These are phyloP conservation scores for Heterochromis multidens DNA, from an alignment of 2,113 vertebrate genomes.

Conservation along the genomic window DNA sequence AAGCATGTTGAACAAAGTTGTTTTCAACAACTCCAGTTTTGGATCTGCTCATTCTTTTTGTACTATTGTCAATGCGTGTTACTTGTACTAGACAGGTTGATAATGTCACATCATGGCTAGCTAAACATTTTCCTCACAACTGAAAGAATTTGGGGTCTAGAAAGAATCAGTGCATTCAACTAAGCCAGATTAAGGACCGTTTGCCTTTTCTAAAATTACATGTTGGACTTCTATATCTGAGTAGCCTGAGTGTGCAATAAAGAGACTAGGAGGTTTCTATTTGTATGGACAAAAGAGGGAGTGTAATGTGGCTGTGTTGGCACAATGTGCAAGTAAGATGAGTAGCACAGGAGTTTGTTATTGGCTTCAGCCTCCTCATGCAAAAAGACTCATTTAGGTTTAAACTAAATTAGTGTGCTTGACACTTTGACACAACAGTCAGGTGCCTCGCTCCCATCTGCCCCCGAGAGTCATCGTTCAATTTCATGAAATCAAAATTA, in stretches of 20 bases:
- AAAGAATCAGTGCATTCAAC: background rate
- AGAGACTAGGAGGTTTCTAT: slow-evolving; percentile 15
- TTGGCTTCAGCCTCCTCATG: slow-evolving; percentile 13
- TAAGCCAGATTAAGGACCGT: background rate
- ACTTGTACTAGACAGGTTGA: background rate
- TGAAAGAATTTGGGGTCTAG: background rate
- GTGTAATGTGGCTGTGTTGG: slow-evolving; percentile 41
- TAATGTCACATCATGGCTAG: background rate
- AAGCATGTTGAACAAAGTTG: background rate
- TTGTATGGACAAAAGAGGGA: slow-evolving; percentile 45
- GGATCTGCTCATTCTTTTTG: background rate
- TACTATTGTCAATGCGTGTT: background rate
- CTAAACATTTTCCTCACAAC: background rate
- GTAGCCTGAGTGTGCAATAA: slow-evolving; percentile 33
- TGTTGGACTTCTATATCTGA: slow-evolving; percentile 8
- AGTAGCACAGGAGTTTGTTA: slow-evolving; percentile 2
- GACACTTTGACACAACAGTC: slow-evolving; percentile 50
- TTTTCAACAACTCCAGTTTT: background rate
- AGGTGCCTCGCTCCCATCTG: slow-evolving; percentile 12
- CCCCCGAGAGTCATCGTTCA: slow-evolving; percentile 45
- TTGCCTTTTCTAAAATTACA: background rate
- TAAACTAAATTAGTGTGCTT: slow-evolving; percentile 54
- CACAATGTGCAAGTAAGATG: slow-evolving; percentile 32
- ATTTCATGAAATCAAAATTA: slow-evolving; percentile 51
- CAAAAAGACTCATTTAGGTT: slow-evolving; percentile 30